Evolutionary conservation across 2,113 vertebrate genomes (phyloP).

Genomic region (Nothoprocta perdicaria): DNA sequence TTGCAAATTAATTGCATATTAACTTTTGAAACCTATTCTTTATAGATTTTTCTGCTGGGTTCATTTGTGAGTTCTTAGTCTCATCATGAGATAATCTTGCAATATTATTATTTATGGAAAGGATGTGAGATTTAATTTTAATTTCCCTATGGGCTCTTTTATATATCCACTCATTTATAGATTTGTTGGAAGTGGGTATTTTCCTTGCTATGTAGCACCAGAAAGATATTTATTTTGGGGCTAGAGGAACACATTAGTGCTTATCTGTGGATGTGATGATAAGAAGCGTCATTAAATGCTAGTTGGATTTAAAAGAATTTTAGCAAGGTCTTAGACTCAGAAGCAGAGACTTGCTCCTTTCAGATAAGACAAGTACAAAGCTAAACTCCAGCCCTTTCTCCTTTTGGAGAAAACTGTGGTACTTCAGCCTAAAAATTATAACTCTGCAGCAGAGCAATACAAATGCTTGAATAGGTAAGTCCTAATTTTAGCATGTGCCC

Average conservation of each 20-base stretch:
- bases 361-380: not conserved
- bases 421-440: not conserved
- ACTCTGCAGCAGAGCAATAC: not conserved
- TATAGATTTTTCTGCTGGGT: not conserved
- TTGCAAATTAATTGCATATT: not conserved
- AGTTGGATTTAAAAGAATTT: not conserved
- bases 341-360: not conserved
- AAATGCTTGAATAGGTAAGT: not conserved
- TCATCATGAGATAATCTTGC: not conserved
- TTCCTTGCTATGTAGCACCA: not conserved
- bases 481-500: not conserved
- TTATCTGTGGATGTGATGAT: not conserved
- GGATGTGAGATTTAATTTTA: rapidly evolving
- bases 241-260: not conserved
- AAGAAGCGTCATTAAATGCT: not conserved
- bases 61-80: not conserved
- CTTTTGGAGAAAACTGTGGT: not conserved
- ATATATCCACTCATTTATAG: not conserved
- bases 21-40: not conserved
- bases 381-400: not conserved
- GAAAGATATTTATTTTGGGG: not conserved
- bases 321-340: not conserved
- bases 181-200: not conserved
- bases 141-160: not conserved
- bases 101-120: not conserved